These are phyloP conservation scores for Cephonodes hylas DNA, from an alignment of 2,888 invertebrate genomes.

Conservation along the genomic window DNA sequence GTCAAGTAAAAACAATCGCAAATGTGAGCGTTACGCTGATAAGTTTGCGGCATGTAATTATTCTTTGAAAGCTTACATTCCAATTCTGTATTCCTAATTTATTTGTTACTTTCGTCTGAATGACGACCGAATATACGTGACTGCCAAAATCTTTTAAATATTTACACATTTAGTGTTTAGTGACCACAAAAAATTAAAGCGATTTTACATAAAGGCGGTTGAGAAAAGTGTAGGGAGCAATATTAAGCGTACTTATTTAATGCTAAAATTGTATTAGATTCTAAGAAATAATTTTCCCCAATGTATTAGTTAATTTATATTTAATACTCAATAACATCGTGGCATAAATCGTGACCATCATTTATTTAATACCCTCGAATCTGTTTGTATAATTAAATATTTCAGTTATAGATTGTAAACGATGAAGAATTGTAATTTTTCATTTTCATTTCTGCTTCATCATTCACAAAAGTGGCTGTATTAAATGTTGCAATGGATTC, in stretches of 20 bases:
- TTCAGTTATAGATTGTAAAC: no score
- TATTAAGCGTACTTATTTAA: conserved; percentile 51
- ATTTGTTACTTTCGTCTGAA: background rate
- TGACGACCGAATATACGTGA: background rate
- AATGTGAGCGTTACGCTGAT: background rate
- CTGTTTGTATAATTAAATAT: no score
- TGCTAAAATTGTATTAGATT: conserved; percentile 40
- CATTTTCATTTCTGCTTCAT: no score
- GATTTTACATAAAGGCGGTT: background rate
- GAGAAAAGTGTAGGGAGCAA: conserved; percentile 33
- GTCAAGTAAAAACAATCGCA: background rate
- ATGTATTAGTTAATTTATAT: conserved; percentile 23
- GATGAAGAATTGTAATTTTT: no score
- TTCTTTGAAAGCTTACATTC: conserved; percentile 4
- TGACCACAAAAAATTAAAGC: background rate
- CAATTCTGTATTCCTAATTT: background rate
- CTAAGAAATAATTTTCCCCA: conserved; percentile 28
- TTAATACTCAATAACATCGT: conserved; percentile 24
- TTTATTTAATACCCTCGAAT: no score
- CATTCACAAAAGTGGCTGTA: no score
- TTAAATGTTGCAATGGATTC: no score
- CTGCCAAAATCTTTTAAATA: background rate
- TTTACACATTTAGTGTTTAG: background rate
- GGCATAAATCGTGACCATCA: background rate
- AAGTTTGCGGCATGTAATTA: background rate